These are phyloP conservation scores for Corvus moneduloides DNA, from an alignment of 2,113 vertebrate species.

Conservation along the genomic window DNA sequence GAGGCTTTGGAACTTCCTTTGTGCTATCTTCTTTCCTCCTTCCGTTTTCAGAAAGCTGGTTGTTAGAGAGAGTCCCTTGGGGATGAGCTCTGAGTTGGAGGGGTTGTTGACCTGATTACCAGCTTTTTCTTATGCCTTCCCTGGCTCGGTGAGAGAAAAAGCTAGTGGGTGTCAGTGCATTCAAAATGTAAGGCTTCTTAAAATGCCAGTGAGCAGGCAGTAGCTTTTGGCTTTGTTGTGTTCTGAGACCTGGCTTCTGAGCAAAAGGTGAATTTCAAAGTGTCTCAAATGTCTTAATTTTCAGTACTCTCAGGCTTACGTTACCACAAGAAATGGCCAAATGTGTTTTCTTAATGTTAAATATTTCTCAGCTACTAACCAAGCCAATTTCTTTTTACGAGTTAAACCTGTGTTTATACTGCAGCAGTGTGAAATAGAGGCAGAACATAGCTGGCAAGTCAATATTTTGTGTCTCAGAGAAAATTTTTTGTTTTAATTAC, in stretches of 20 bases:
- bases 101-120: neutral
- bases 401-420: neutral
- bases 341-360: neutral
- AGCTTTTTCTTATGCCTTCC: neutral
- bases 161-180: neutral
- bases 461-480: neutral
- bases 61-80: neutral
- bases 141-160: neutral
- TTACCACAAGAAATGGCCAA: neutral
- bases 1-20: neutral
- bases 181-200: neutral
- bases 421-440: neutral
- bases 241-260: neutral
- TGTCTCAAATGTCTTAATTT: neutral
- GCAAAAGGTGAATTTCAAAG: neutral
- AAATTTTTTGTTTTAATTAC: neutral
- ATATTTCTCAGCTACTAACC: neutral
- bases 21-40: neutral
- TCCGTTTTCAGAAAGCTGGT: neutral
- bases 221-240: neutral
- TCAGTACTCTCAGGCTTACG: accelerated
- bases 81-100: neutral
- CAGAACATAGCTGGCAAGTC: neutral
- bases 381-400: neutral
- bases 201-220: neutral